These are phyloP conservation scores for Drosophila eugracilis DNA, from an alignment of 1,140 invertebrate genomes.

Conservation along the genomic window DNA sequence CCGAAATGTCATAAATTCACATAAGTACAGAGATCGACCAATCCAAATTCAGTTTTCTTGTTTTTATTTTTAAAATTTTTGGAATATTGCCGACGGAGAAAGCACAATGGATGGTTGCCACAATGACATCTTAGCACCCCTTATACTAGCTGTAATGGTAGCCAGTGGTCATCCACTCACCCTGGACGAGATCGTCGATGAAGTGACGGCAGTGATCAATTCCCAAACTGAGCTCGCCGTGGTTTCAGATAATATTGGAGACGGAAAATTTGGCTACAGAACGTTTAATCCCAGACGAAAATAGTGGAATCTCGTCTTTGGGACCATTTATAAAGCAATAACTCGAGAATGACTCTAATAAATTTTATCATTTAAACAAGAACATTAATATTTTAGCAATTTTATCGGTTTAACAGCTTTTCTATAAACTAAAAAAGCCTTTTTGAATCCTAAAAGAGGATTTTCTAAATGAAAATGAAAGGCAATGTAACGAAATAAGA, in stretches of 20 bases:
- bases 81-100: neutral
- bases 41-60: slow-evolving; percentile 28
- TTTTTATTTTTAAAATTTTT: neutral
- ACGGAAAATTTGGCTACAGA: neutral
- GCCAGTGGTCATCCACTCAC: slow-evolving; percentile 55
- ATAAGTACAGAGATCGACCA: slow-evolving; percentile 15
- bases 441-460: too few relatives aligned
- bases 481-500: too few relatives aligned
- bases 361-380: too few relatives aligned
- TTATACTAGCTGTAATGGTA: slow-evolving; percentile 64
- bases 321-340: neutral
- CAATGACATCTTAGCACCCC: slow-evolving; percentile 48
- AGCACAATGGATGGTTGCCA: slow-evolving; percentile 48
- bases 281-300: neutral
- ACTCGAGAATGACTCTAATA: neutral
- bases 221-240: slow-evolving; percentile 15
- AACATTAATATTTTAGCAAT: too few relatives aligned
- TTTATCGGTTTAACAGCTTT: too few relatives aligned
- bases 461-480: too few relatives aligned
- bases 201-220: slow-evolving; percentile 33
- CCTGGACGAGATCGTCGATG: slow-evolving; percentile 60
- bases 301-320: neutral
- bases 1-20: slow-evolving; percentile 36
- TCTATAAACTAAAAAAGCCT: too few relatives aligned
- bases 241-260: slow-evolving; percentile 5